Base-by-base conservation (phyloP, 2,888 invertebrate genomes). In the Eupithecia subumbrata region DNA sequence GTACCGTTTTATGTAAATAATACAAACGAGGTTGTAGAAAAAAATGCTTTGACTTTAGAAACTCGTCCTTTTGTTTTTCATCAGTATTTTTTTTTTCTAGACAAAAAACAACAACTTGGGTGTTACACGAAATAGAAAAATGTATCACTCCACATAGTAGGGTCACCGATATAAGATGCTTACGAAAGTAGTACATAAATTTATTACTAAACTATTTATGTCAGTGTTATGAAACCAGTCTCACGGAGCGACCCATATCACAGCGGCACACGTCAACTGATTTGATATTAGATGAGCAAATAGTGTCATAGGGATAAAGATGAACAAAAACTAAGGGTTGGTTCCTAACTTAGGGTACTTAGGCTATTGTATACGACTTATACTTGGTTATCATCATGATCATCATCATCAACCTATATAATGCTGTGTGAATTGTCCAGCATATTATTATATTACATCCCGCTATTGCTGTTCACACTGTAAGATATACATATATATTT, bases 161-260 rank as follows among this genome's bases (percentile, higher is more conserved):
- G 18, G 30, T 66, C 18, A 40, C 66, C 12, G 12, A 25, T 25
- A 60, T 14, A 60, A 60, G 60, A 60, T 25, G 25, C 22, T 56
- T 12, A 22, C 56, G 22, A 66, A 66, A 37, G 37, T 18, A 18
- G 67, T 22, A n/a, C 40, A 43, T 63, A 43, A 71, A 68, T 73
- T 45, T 73, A 34, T 63, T 69, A 63, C 14, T 30, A 48, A 22
- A 45, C 34, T 69, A 48, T n/a, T 40, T 63, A 69, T 60, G 52
- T 74, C 73, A 71, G 40, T 69, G 64, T 48, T 75, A 71, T 63
- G 60, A 76, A 72, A 73, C 71, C 71, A 70, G 76, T 71, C 71
- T 73, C 52, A 48, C 67, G 73, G 5, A 60, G 73, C 48, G 71
- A 73, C 73, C 73, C 76, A 73, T 45, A 71, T 76, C 76, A 76